Base-by-base conservation (phyloP, 2,888 invertebrate genomes). In the Cylindroiulus punctatus region DNA sequence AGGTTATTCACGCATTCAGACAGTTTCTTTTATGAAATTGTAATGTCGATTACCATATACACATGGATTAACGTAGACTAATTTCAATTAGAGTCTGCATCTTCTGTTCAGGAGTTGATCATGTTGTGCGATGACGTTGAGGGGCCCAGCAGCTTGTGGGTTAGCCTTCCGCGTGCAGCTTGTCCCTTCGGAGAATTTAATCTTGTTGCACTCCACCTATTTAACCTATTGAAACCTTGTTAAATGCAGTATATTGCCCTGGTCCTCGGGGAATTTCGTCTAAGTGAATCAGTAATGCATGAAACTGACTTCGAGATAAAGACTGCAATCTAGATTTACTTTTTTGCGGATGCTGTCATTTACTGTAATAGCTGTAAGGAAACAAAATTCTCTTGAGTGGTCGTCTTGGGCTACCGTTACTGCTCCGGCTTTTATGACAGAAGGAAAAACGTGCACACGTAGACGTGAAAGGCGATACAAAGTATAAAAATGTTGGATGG, bases 201-300 rank as follows among this genome's bases (percentile, higher is more conserved):
- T 76, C 30, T 76, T 14, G 76, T 76, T 76, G 30, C 76, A 76
- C 76, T 76, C 30, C 30, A 76, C 76, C 76, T 76, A 76, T 76
- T 76, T 76, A 76, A 76, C 76, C 76, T 76, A 76, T 76, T 76
- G 76, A 76, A 76, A 76, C 76, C 76, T 76, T 76, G 76, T 76
- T 76, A 76, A 76, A 76, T 76, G 76, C 76, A 76, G 30, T 76
- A 76, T 76, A 76, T 76, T 76, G 76, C 26, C 14, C 30, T 30
- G 26, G 76, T 14, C 76, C 14, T 30, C 17, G 14, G 76, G 76
- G 76, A 76, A 76, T 76, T 76, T 76, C 30, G 12, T 76, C 76
- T 76, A 76, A 76, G 76, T 76, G 76, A 76, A 76, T 76, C 76
- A 76, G 76, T 76, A 76, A 76, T 76, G 76, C 76, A 76, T 76